Conservation (phyloP, 2,797 vertebrate genomes). For the Artibeus lituratus region DNA sequence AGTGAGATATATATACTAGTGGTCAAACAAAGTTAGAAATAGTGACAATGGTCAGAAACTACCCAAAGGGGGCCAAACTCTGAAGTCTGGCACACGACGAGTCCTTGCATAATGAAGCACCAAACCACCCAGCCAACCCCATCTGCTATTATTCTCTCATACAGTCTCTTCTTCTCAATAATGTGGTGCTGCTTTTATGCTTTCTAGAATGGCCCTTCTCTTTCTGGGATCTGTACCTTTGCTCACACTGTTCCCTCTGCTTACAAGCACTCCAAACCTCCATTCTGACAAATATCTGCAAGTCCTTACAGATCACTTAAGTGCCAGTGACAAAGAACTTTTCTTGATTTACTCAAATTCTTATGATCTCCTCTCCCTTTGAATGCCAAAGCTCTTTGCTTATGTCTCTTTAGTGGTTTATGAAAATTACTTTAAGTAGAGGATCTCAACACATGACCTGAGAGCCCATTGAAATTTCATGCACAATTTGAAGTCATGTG, state of each 20-base stretch:
- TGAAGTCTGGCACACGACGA: background rate
- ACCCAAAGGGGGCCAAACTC: background rate
- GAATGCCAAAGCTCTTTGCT: background rate
- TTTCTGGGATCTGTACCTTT: background rate
- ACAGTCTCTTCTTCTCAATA: background rate
- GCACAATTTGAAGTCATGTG: background rate
- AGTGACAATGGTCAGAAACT: background rate
- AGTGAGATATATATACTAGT: background rate
- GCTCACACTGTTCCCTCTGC: background rate
- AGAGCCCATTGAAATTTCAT: background rate
- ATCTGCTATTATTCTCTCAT: background rate
- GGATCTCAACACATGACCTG: background rate
- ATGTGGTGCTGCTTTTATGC: background rate
- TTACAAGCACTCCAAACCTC: background rate
- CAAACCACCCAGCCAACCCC: background rate
- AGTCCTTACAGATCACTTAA: background rate
- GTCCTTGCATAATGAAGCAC: background rate
- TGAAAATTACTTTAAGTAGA: background rate
- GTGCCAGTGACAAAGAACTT: background rate
- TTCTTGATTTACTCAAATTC: background rate
- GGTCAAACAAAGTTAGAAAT: background rate
- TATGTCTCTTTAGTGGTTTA: background rate
- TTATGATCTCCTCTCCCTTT: background rate
- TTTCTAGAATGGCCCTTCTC: background rate
- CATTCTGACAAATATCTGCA: constrained; percentile 15